A percentile compares a stretch with the other conserved stretches of the same genome.
Conservation (phyloP, 2,797 vertebrate genomes). For the Tokudaia tokunoshimensis region DNA sequence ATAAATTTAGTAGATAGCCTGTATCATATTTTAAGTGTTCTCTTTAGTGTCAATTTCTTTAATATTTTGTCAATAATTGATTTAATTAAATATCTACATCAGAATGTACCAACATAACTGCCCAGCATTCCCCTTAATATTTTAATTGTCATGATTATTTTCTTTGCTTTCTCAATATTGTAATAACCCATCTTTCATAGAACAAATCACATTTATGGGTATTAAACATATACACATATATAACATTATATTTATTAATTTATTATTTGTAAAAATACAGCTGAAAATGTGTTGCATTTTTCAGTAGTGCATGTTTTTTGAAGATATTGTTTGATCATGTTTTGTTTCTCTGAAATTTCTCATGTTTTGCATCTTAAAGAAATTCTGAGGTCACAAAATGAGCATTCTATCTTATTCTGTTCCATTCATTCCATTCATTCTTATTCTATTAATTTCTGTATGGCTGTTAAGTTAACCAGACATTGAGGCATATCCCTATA, state of each 20-base stretch:
- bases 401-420: background rate
- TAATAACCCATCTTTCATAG: background rate
- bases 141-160: background rate
- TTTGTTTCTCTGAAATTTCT: constrained; percentile 7
- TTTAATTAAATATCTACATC: background rate
- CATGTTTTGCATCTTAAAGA: background rate
- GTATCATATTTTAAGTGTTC: background rate
- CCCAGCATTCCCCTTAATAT: background rate
- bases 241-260: too few species aligned
- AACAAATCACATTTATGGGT: background rate
- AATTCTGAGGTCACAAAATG: background rate
- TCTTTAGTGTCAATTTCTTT: background rate
- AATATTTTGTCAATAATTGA: background rate
- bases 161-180: background rate
- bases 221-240: background rate
- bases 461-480: background rate
- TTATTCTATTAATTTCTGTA: background rate
- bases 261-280: background rate
- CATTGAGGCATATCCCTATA: too few species aligned
- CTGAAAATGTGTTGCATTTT: background rate
- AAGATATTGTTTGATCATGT: background rate
- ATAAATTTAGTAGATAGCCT: background rate
- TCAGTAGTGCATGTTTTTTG: background rate
- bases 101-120: background rate
- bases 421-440: background rate